Evolutionary conservation across 2,113 vertebrate genomes (phyloP).

Genomic region (Phaethon lepturus): DNA sequence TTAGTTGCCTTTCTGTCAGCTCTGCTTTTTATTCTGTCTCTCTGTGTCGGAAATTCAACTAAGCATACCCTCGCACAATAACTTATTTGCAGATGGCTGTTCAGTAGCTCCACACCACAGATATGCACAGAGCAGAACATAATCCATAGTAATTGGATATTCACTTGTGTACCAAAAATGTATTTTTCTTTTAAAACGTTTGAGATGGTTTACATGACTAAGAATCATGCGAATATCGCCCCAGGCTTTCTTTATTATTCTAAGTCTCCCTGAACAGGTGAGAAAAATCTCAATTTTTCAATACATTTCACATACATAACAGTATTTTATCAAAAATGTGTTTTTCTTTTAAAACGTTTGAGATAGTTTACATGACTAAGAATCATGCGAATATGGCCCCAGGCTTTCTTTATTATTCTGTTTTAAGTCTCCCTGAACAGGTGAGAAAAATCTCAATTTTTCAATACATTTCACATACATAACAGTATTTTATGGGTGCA

Average conservation of each 20-base stretch:
- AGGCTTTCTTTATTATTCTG: not conserved
- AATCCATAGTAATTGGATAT: not conserved
- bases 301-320: not conserved
- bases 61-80: not conserved
- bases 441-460: not conserved
- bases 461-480: not conserved
- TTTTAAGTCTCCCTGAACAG: not conserved
- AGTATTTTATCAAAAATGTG: not conserved
- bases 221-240: no score
- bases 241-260: not conserved
- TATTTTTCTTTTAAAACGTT: not conserved
- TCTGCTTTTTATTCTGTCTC: not conserved
- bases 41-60: not conserved
- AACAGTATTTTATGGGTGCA: not conserved
- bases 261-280: not conserved
- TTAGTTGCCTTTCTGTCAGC: not conserved
- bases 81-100: not conserved
- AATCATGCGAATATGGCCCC: no score
- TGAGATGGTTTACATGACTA: not conserved
- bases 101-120: not conserved
- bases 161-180: not conserved
- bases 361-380: not conserved
- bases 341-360: not conserved
- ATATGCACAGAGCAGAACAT: not conserved
- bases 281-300: not conserved